Percentiles rank a stretch among this genome's conserved stretches.
Evolutionary conservation across 2,113 vertebrate genomes (phyloP).

Genomic region (Microtus montanus): DNA sequence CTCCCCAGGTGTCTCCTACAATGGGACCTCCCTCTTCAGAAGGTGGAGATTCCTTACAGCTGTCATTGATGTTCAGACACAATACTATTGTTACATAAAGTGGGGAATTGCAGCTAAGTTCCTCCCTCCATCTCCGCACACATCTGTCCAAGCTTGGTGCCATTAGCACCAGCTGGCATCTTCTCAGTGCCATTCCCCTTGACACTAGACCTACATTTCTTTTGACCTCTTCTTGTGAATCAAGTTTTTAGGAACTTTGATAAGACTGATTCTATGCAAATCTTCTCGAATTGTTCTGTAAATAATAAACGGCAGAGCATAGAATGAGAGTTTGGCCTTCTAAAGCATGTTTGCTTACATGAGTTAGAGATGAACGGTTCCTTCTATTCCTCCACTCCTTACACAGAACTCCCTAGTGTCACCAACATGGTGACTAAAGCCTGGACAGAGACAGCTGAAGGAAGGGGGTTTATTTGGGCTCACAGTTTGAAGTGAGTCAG

Average conservation of each 20-base stretch:
- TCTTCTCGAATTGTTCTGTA: background rate
- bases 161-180: fast-evolving
- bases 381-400: background rate
- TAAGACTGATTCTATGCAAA: background rate
- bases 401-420: background rate
- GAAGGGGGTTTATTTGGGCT: background rate
- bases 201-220: background rate
- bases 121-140: fast-evolving
- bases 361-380: fast-evolving
- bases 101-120: fast-evolving
- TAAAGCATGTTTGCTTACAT: background rate
- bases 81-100: background rate
- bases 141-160: fast-evolving
- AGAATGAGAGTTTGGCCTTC: background rate
- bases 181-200: fast-evolving
- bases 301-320: background rate
- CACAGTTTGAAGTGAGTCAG: background rate
- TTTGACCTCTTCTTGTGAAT: background rate
- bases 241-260: background rate
- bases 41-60: background rate
- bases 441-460: background rate
- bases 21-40: background rate
- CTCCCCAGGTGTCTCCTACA: background rate
- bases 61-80: fast-evolving
- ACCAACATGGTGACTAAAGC: background rate